Percentiles rank a stretch among this genome's conserved stretches.
These are phyloP conservation scores for Sebastes vulpes DNA, from an alignment of 2,797 vertebrate genomes.

Conservation along the genomic window DNA sequence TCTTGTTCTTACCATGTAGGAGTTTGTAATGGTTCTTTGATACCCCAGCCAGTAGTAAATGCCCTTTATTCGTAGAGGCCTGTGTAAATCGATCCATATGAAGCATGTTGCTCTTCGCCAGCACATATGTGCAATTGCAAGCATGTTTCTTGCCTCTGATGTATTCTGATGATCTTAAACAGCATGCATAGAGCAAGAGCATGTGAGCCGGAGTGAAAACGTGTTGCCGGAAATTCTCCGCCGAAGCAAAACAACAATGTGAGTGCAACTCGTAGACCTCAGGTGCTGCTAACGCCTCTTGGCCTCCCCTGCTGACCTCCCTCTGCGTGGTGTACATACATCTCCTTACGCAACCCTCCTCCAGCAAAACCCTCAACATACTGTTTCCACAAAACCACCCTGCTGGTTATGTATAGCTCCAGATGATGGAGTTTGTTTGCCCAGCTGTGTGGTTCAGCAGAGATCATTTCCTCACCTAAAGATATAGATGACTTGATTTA, in stretches of 20 bases:
- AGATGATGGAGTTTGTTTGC: constrained; percentile 47
- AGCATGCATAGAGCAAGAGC: neutral
- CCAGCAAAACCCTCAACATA: neutral
- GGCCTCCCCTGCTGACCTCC: neutral
- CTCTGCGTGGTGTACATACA: neutral
- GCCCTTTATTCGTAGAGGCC: neutral
- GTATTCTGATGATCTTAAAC: neutral
- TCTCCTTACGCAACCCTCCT: neutral
- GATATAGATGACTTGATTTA: neutral
- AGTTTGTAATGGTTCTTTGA: neutral
- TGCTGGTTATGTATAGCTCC: constrained; percentile 1
- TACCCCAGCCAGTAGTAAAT: neutral
- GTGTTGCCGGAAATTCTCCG: neutral
- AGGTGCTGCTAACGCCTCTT: neutral
- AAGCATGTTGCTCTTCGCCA: neutral
- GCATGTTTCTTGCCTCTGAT: neutral
- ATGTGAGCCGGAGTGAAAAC: neutral
- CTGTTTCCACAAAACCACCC: constrained; percentile 9
- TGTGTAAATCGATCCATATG: constrained; percentile 44
- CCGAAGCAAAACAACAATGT: constrained; percentile 8
- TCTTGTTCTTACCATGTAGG: neutral
- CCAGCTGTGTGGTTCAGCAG: constrained; percentile 19
- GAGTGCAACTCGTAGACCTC: neutral
- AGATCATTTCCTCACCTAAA: constrained; percentile 5
- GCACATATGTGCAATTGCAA: constrained; percentile 5